Percentiles rank a stretch among this genome's conserved stretches.
These are phyloP conservation scores for Eupristina koningsbergeri DNA, from an alignment of 1,140 invertebrate genomes.

Conservation along the genomic window DNA sequence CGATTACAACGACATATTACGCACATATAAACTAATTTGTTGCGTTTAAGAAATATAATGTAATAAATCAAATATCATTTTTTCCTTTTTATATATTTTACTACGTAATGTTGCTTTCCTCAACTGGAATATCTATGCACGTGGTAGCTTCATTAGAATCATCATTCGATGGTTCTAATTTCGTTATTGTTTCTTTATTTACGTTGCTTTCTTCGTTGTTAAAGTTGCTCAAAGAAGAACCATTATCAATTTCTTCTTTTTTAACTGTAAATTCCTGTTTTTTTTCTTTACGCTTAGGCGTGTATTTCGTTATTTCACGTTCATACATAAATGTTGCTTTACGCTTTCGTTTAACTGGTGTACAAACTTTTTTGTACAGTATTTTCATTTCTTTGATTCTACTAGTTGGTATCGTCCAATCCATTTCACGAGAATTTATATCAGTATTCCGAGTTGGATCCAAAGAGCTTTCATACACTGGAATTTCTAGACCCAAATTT, in stretches of 20 bases:
- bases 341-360: conserved; percentile 70
- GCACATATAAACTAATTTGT: conserved; percentile 53
- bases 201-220: conserved; percentile 49
- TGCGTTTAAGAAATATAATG: conserved; percentile 51
- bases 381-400: conserved; percentile 74
- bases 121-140: conserved; percentile 44
- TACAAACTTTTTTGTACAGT: conserved; percentile 74
- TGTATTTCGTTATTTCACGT: conserved; percentile 57
- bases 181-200: conserved; percentile 32
- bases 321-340: conserved; percentile 71
- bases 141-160: conserved; percentile 44
- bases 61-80: conserved; percentile 50
- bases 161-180: conserved; percentile 39
- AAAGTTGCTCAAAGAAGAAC: conserved; percentile 47
- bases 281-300: conserved; percentile 47
- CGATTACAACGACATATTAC: conserved; percentile 51
- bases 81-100: conserved; percentile 43
- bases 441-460: conserved; percentile 79
- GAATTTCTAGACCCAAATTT: conserved; percentile 81
- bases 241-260: conserved; percentile 45
- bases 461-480: conserved; percentile 77
- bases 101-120: conserved; percentile 51
- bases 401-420: conserved; percentile 77
- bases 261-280: conserved; percentile 46
- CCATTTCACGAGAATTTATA: conserved; percentile 67